Conservation (phyloP, 2,113 vertebrate genomes). For the Lota lota region DNA sequence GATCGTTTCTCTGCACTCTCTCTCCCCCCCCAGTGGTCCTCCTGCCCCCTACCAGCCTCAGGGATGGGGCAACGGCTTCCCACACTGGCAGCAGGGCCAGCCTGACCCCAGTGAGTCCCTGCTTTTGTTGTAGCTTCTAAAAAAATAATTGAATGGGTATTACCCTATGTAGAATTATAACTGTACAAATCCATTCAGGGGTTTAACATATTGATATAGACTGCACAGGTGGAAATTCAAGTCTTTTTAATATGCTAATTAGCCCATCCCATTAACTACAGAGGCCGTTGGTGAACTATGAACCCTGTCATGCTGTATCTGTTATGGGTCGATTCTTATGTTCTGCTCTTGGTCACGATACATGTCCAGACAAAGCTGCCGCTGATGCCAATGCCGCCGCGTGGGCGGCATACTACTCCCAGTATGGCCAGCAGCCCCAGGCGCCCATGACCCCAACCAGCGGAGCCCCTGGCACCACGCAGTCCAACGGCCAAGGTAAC, state of each 20-base stretch:
- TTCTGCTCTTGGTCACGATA: not conserved
- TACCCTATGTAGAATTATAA: too few species aligned
- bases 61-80: constrained; percentile 97
- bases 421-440: constrained; percentile 95
- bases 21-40: constrained; percentile 80
- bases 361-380: constrained; percentile 86
- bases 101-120: constrained; percentile 89
- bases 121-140: not conserved
- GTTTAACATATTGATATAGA: too few species aligned
- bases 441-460: constrained; percentile 90
- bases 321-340: not conserved
- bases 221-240: too few species aligned
- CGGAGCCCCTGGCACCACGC: constrained; percentile 85
- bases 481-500: constrained; percentile 95
- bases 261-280: too few species aligned
- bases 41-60: constrained; percentile 95
- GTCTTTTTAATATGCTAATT: too few species aligned
- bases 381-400: constrained; percentile 97
- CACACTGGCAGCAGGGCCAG: constrained; percentile 96
- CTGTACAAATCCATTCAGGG: too few species aligned
- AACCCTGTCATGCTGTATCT: too few species aligned
- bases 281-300: too few species aligned
- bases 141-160: too few species aligned
- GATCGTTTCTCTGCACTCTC: not conserved
- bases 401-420: constrained; percentile 98